Evolutionary conservation across 2,888 invertebrate genomes (phyloP), one percentile per base, ranked within the genome.

Genomic region (Drosophila melanocephala): DNA sequence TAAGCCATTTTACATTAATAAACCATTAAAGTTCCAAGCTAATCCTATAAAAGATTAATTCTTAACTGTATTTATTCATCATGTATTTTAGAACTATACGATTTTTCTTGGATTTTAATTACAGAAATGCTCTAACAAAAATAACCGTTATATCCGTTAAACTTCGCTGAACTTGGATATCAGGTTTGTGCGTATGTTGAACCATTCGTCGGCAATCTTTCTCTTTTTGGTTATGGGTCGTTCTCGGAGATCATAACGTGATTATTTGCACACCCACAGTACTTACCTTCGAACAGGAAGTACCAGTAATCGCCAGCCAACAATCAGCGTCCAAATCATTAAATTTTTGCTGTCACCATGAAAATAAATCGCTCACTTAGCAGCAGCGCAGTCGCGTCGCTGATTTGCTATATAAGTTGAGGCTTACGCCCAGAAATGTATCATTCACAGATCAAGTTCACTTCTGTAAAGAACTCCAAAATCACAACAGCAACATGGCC

Each of bases 381-480:
- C 42, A 55, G 67, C 81, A 35, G 77, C 81, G 77, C 69, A 14
- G 83, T 59, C 26, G 69, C 66, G 58, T 72, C 63, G 66, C 28
- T 47, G 75, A 72, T 79, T 90, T 79, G 76, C 84, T 91, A 91
- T 91, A 91, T 71, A 91, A 91, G 89, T 83, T 79, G 78, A 66
- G 69, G 72, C 75, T 78, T 73, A 84, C 72, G 74, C 63, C 65
- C 77, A 87, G 84, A 84, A 82, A 76, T 74, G 76, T 84, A 92
- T 91, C 92, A 91, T 84, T 91, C 83, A 76, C 81, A 76, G 74
- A 79, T 85, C 79, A 81, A 83, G 78, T 80, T 86, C 79, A 81
- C 84, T 85, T 85, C 84, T 83, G 80, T 69, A 91, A 85, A 91
- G 91, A 91, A 91, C 91, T 75, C 80, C 78, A 72, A 67, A 69